Conservation (phyloP, 2,797 vertebrate species). For the Ctenochaetus hawaiiensis region DNA sequence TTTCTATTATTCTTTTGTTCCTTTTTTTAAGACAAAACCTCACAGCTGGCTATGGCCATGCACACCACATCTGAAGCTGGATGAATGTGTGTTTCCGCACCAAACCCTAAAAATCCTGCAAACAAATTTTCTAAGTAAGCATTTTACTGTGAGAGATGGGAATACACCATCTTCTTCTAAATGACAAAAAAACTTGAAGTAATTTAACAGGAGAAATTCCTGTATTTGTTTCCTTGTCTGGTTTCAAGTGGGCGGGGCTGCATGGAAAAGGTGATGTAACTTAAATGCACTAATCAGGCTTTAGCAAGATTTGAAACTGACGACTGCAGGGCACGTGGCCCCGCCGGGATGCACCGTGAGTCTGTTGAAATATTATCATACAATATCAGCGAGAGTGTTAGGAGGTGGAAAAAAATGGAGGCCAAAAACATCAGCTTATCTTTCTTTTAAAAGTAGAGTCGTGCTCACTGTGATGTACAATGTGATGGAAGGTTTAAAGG, state of each 20-base stretch:
- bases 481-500: slow-evolving; percentile 23
- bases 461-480: slow-evolving; percentile 3
- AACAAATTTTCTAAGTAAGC: not conserved
- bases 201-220: too few relatives aligned
- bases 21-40: too few relatives aligned
- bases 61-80: not conserved
- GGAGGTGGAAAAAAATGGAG: slow-evolving; percentile 52
- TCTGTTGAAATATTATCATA: slow-evolving; percentile 34
- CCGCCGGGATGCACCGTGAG: slow-evolving; percentile 15
- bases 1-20: too few relatives aligned
- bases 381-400: slow-evolving; percentile 33
- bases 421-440: slow-evolving; percentile 42
- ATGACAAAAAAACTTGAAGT: too few relatives aligned
- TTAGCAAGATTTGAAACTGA: not conserved
- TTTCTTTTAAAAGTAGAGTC: slow-evolving; percentile 39
- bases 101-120: too few relatives aligned
- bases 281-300: not conserved
- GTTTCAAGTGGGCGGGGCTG: not conserved
- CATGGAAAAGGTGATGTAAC: not conserved
- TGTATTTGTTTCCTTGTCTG: not conserved
- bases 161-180: too few relatives aligned
- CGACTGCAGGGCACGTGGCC: slow-evolving; percentile 9
- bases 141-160: too few relatives aligned
- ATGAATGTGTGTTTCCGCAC: not conserved
- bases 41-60: too few relatives aligned